Evolutionary conservation across 2,113 vertebrate species (phyloP).

Genomic region (Corythaeola cristata): DNA sequence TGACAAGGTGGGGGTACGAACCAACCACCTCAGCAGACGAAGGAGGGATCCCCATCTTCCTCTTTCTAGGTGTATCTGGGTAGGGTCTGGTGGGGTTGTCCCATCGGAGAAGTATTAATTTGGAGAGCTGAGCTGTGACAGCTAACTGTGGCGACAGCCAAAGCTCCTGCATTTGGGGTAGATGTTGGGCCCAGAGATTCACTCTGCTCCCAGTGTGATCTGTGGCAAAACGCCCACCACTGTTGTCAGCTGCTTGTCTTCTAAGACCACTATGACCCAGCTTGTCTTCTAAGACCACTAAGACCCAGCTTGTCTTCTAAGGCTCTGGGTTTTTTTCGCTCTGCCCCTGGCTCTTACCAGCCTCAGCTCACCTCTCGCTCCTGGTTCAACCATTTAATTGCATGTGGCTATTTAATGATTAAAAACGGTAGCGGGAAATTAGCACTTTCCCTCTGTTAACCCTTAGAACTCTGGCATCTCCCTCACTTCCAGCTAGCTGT

Average conservation of each 20-base stretch:
- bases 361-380: background rate
- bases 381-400: rapidly evolving
- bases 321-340: background rate
- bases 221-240: background rate
- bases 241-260: background rate
- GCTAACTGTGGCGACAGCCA: background rate
- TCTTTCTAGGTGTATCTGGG: background rate
- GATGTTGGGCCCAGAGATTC: background rate
- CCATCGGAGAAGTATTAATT: background rate
- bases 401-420: background rate
- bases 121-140: background rate
- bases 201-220: background rate
- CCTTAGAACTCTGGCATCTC: background rate
- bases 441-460: background rate
- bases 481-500: background rate
- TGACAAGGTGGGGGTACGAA: background rate
- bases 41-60: background rate
- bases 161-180: background rate
- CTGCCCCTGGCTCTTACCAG: background rate
- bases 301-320: background rate
- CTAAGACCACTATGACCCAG: background rate
- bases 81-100: background rate
- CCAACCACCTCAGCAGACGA: background rate
- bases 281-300: background rate
- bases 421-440: background rate